These are phyloP conservation scores for Sparidentex hasta DNA, from an alignment of 2,797 vertebrate genomes.

Conservation along the genomic window DNA sequence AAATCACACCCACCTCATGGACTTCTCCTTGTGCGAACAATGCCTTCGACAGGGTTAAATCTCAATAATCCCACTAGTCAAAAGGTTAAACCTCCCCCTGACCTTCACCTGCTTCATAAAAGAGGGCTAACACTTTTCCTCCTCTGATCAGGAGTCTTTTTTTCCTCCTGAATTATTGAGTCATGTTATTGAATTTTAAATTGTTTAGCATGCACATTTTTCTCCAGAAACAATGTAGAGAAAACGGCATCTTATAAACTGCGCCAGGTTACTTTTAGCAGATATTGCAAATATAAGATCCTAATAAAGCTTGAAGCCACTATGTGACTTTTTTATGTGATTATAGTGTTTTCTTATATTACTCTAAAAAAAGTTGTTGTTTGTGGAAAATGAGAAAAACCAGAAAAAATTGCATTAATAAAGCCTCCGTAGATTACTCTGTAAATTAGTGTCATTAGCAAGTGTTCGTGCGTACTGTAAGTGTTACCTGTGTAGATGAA, in stretches of 20 bases:
- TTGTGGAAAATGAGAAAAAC: constrained; percentile 25
- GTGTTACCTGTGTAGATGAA: constrained; percentile 99
- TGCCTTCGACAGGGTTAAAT: constrained; percentile 76
- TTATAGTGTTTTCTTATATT: constrained; percentile 22
- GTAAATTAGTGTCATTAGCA: constrained; percentile 29
- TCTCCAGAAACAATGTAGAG: constrained; percentile 13
- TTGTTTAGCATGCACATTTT: constrained; percentile 68
- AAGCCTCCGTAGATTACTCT: constrained; percentile 8
- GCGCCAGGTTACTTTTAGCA: constrained; percentile 44
- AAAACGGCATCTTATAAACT: constrained; percentile 39
- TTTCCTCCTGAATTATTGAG: constrained; percentile 66
- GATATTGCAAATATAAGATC: constrained; percentile 40
- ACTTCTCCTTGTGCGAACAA: constrained; percentile 55
- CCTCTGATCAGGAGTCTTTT: constrained; percentile 53
- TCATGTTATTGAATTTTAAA: constrained; percentile 68
- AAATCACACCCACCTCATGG: constrained; percentile 40
- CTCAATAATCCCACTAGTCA: constrained; percentile 81
- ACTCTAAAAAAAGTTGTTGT: constrained; percentile 3
- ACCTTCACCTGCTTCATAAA: constrained; percentile 82
- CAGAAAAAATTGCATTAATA: constrained; percentile 1
- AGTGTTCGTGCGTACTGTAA: background rate
- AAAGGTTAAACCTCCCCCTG: constrained; percentile 80
- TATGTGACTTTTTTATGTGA: constrained; percentile 15
- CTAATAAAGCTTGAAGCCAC: constrained; percentile 28
- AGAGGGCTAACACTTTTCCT: constrained; percentile 64